Evolutionary conservation across 2,888 invertebrate genomes (phyloP), one percentile per base, ranked within the genome.

Genomic region (Liposcelis brunnea): DNA sequence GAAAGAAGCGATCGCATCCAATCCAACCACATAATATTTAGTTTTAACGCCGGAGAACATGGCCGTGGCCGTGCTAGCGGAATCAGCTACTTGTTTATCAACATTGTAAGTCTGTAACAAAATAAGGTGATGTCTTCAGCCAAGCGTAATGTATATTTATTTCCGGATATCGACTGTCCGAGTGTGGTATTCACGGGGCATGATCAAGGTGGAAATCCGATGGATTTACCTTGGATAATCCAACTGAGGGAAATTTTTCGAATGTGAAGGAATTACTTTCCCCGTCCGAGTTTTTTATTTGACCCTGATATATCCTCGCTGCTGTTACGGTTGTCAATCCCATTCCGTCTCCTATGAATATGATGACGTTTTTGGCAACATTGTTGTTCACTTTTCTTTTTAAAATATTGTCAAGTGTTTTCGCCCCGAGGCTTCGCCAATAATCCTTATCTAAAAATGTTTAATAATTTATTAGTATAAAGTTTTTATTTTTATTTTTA

Each of bases 301-400:
- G 71, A 12, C 75, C 75, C 53, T 72, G 71, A 52, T 66, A 72
- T 50, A 77, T 75, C 49, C 78, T 62, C 1, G 72, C 75, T 2
- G 75, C 72, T 2, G 75, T 74, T 46, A 75, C 64, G 1, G 75
- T 74, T 2, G 74, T 65, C 45, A 75, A 50, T 15, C 35, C 76
- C 77, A 79, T 77, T 2, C 78, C 78, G 56, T 78, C 78, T 0
- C 78, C 78, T 37, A 79, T 59, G 53, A 77, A 77, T 10, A 77
- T 56, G 43, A 78, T 73, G 16, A 75, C 66, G 54, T 77, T 78
- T 56, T 70, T 73, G 2, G 76, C 75, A 49, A 63, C 63, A 12
- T 55, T 58, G 19, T 58, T 58, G 35, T 45, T 35, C 5, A 35
- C 10, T 35, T 35, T 35, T 10, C 35, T 5, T 16, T 16, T 35